A percentile compares a stretch with the other conserved stretches of the same genome.
phyloP scores from a whole-genome alignment of 2,113 vertebrate species.

The Corythornis madagascariensis region DNA sequence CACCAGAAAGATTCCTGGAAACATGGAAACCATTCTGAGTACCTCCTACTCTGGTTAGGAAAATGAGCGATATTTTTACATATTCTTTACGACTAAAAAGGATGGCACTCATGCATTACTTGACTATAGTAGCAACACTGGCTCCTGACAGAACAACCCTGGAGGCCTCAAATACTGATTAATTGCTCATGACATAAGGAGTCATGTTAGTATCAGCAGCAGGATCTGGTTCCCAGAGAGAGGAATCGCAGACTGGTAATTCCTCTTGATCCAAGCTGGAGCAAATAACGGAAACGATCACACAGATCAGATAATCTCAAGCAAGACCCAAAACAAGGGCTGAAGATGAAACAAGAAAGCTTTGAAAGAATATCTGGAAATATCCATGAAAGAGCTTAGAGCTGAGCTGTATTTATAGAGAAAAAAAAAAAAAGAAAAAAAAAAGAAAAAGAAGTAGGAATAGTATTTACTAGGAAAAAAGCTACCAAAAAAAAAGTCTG shows the following conservation, averaged over 20 bases:
- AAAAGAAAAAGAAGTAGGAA: background rate
- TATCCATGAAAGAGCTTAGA: background rate
- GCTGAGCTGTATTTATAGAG: background rate
- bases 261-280: constrained; percentile 41
- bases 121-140: background rate
- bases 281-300: background rate
- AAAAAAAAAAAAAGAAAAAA: background rate
- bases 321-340: background rate
- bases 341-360: background rate
- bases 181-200: constrained; percentile 41
- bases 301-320: background rate
- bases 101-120: constrained; percentile 20
- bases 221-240: background rate
- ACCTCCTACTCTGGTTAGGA: background rate
- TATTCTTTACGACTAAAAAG: constrained; percentile 12
- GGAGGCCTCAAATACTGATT: constrained; percentile 3
- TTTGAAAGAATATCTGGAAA: background rate
- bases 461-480: background rate
- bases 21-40: background rate
- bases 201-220: constrained; percentile 9
- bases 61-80: background rate
- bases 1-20: background rate
- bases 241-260: constrained; percentile 12
- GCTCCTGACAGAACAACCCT: constrained; percentile 30
- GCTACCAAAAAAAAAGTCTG: background rate